Evolutionary conservation across 1,140 invertebrate genomes (phyloP), one percentile per base, ranked within the genome.

Genomic region (Homarus americanus): DNA sequence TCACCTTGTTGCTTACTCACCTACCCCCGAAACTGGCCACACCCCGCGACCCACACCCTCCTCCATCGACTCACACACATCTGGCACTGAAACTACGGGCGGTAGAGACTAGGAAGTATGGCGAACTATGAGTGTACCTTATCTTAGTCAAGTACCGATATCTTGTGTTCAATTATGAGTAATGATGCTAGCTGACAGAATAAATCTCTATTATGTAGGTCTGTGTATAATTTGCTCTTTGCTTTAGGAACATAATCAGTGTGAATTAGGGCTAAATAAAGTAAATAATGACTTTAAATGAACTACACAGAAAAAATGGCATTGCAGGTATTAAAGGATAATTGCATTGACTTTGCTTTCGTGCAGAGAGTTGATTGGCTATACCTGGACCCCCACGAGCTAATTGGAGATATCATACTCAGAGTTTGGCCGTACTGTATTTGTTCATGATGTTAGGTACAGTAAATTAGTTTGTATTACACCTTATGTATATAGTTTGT

Each of bases 331-430:
- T 69, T 69, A 10, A 69, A 32, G 0, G n/a, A 32, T 69, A 69
- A 69, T 69, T 69, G 32, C 63, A 69, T 69, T 69, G 28, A 69
- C n/a, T 76, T 76, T 7, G 73, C 34, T 40, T 76, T 76, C 40
- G 73, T 76, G 36, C 73, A 17, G 24, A 0, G 4, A 24, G 36
- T 12, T 76, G 36, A 38, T 24, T 40, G 53, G 53, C 53, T 58
- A 15, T 58, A 0, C 53, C 53, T 4, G 44, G 44, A 49, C 2
- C 44, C 44, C n/a, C n/a, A n/a, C n/a, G n/a, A n/a, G n/a, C n/a
- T n/a, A n/a, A n/a, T n/a, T n/a, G n/a, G n/a, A n/a, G n/a, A n/a
- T n/a, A n/a, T n/a, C n/a, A n/a, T n/a, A n/a, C n/a, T n/a, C n/a
- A n/a, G n/a, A n/a, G n/a, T n/a, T n/a, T n/a, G n/a, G n/a, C n/a